These are phyloP conservation scores for Diabrotica virgifera DNA, from an alignment of 1,140 invertebrate genomes.

Conservation along the genomic window DNA sequence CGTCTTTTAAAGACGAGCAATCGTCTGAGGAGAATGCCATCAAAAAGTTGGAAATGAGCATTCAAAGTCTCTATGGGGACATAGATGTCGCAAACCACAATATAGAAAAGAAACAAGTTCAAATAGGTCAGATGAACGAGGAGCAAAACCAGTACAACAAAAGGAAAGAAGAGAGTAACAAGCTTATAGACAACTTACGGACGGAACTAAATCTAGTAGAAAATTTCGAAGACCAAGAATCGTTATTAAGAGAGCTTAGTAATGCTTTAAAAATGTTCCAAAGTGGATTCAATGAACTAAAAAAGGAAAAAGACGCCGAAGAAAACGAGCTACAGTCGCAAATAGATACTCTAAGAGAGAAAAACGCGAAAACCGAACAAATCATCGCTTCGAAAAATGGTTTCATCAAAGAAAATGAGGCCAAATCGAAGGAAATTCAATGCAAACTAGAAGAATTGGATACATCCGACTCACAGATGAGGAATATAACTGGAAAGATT, in stretches of 20 bases:
- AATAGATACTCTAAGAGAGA: slow-evolving; percentile 51
- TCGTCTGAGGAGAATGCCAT: slow-evolving; percentile 31
- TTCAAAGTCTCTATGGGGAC: slow-evolving; percentile 27
- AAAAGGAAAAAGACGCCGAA: slow-evolving; percentile 39
- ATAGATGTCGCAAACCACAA: slow-evolving; percentile 24
- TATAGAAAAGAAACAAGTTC: slow-evolving; percentile 39
- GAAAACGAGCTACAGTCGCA: slow-evolving; percentile 49
- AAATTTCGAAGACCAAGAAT: slow-evolving; percentile 2
- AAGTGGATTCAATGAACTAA: slow-evolving; percentile 9
- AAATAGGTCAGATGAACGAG: slow-evolving; percentile 44
- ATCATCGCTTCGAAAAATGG: slow-evolving; percentile 46
- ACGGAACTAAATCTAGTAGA: slow-evolving; percentile 29
- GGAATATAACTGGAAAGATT: slow-evolving; percentile 50
- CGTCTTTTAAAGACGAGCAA: slow-evolving; percentile 38
- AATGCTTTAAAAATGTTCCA: slow-evolving; percentile 14
- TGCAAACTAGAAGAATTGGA: slow-evolving; percentile 43
- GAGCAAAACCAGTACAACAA: slow-evolving; percentile 44
- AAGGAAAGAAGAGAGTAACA: slow-evolving; percentile 38
- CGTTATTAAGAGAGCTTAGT: slow-evolving; percentile 10
- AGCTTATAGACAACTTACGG: slow-evolving; percentile 37
- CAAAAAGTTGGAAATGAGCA: slow-evolving; percentile 30
- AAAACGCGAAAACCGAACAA: slow-evolving; percentile 49
- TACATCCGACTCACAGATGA: slow-evolving; percentile 40
- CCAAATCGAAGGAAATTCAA: slow-evolving; percentile 44
- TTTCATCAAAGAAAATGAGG: slow-evolving; percentile 50